These are phyloP conservation scores for Diglossa cyanea DNA, from an alignment of 2,797 vertebrate genomes.

Conservation along the genomic window DNA sequence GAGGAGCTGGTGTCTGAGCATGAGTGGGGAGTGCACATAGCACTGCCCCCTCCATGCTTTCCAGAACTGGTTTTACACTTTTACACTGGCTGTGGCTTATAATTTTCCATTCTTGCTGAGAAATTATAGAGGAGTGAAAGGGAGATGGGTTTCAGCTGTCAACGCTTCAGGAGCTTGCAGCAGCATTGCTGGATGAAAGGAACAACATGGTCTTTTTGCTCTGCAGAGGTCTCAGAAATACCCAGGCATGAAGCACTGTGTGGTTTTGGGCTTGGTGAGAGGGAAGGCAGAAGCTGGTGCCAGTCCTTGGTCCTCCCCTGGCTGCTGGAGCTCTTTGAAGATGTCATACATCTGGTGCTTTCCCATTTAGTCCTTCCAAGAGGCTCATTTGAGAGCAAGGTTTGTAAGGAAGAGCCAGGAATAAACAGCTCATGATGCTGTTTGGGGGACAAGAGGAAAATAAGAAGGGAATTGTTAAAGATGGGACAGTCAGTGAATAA, in stretches of 20 bases:
- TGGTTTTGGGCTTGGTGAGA: neutral
- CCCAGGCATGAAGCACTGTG: neutral
- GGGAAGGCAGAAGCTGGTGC: neutral
- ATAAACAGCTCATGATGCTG: neutral
- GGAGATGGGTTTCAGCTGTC: conserved; percentile 41
- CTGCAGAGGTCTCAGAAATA: neutral
- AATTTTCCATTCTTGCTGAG: conserved; percentile 9
- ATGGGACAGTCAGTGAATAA: neutral
- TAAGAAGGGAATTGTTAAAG: neutral
- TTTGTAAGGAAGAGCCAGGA: conserved; percentile 9
- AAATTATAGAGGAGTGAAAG: conserved; percentile 41
- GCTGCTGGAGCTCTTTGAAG: neutral
- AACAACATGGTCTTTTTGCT: neutral
- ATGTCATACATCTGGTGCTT: neutral
- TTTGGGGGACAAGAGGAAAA: neutral
- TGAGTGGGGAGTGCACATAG: accelerated
- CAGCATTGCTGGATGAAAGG: neutral
- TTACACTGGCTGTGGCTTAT: neutral
- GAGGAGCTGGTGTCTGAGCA: neutral
- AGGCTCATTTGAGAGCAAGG: neutral
- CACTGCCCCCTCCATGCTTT: accelerated
- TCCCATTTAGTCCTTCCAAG: conserved; percentile 4
- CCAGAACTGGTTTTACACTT: neutral
- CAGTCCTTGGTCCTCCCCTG: neutral
- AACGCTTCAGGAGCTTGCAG: neutral